These are phyloP conservation scores for Pipistrellus pipistrellus DNA, from an alignment of 2,797 vertebrate genomes.

Conservation along the genomic window DNA sequence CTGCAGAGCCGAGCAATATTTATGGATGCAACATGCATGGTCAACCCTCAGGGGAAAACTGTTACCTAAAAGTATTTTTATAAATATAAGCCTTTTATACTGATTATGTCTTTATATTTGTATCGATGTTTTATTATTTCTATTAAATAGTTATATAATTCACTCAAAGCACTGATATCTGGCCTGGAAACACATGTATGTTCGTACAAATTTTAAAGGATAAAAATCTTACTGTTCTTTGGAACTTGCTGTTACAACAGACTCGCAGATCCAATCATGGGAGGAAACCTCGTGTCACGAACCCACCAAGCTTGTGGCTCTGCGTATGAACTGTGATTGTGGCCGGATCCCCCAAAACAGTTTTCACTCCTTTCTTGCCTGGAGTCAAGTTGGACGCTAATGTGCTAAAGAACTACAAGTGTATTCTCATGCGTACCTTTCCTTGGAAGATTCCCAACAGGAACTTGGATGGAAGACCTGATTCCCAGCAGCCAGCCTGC, in stretches of 20 bases:
- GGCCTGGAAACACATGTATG: conserved; percentile 84
- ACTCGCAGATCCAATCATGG: conserved; percentile 77
- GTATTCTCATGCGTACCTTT: conserved; percentile 59
- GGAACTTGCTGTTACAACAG: conserved; percentile 80
- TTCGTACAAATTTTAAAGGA: conserved; percentile 56
- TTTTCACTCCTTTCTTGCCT: conserved; percentile 51
- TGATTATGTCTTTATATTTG: conserved; percentile 92
- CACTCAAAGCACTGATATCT: conserved; percentile 98
- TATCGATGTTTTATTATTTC: conserved; percentile 92
- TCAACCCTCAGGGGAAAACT: conserved; percentile 98
- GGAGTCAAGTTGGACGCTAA: conserved; percentile 70
- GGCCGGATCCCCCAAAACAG: conserved; percentile 53
- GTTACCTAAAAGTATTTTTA: conserved; percentile 97
- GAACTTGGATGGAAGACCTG: conserved; percentile 48
- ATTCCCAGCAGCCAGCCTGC: not conserved
- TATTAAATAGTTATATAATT: conserved; percentile 93
- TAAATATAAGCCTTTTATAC: conserved; percentile 95
- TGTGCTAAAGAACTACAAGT: conserved; percentile 60
- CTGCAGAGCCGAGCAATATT: conserved; percentile 91
- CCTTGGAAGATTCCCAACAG: conserved; percentile 64
- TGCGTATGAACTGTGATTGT: not conserved
- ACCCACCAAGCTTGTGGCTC: conserved; percentile 61
- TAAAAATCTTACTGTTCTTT: conserved; percentile 83
- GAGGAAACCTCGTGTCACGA: conserved; percentile 73
- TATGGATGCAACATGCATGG: conserved; percentile 92